These are phyloP conservation scores for Heliangelus exortis DNA, from an alignment of 2,797 vertebrate genomes.

Conservation along the genomic window DNA sequence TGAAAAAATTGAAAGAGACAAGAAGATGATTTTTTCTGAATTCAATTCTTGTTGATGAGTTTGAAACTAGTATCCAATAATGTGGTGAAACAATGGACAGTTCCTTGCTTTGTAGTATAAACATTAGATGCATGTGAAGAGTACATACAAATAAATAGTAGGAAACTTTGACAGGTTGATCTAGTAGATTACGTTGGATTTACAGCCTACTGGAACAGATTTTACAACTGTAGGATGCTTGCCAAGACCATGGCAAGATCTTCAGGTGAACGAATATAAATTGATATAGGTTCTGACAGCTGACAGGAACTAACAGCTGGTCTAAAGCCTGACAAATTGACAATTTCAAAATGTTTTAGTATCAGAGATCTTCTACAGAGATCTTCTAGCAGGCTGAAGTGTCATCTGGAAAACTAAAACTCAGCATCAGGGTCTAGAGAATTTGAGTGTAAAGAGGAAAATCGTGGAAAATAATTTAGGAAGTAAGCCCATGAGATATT, in stretches of 20 bases:
- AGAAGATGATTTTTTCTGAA: not conserved
- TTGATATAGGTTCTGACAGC: slow-evolving; percentile 13
- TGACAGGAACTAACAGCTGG: slow-evolving; percentile 19
- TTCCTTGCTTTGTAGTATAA: not conserved
- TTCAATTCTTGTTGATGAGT: not conserved
- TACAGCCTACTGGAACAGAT: not conserved
- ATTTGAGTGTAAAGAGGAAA: not conserved
- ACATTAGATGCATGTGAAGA: accelerated
- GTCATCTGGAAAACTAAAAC: slow-evolving; percentile 4
- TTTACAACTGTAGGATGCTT: not conserved
- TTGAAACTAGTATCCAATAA: not conserved
- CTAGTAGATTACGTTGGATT: not conserved
- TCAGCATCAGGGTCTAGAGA: not conserved
- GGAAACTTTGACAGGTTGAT: not conserved
- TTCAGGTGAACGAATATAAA: slow-evolving; percentile 34
- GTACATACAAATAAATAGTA: not conserved
- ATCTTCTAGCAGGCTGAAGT: not conserved
- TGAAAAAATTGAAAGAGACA: not conserved
- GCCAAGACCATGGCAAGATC: slow-evolving; percentile 7
- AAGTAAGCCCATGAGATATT: not conserved
- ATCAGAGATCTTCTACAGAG: not conserved
- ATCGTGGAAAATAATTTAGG: not conserved
- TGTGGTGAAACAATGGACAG: accelerated
- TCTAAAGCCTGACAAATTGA: slow-evolving; percentile 33
- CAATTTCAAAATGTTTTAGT: slow-evolving; percentile 28